Evolutionary conservation across 2,888 invertebrate genomes (phyloP).

Genomic region (Barypeithes pellucidus): DNA sequence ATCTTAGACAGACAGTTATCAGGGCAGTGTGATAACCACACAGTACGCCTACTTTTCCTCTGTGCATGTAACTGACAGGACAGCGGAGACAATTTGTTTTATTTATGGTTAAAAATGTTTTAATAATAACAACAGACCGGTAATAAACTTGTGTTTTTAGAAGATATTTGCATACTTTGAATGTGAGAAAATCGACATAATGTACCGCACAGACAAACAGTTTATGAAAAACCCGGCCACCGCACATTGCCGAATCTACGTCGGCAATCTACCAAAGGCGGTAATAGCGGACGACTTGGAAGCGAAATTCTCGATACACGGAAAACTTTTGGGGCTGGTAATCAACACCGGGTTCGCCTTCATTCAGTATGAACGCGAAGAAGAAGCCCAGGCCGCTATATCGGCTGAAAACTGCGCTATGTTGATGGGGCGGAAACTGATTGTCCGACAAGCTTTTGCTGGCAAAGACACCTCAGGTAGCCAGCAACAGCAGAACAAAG

Average conservation of each 20-base stretch:
- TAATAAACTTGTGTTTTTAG: not conserved
- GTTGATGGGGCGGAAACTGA: constrained; percentile 82
- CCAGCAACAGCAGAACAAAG: constrained; percentile 24
- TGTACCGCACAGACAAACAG: constrained; percentile 70
- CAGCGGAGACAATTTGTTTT: not conserved
- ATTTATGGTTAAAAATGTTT: not conserved
- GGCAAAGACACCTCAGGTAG: constrained; percentile 41
- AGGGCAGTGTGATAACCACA: too few relatives aligned
- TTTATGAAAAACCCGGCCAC: constrained; percentile 83
- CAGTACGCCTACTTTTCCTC: too few relatives aligned
- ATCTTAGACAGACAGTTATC: too few relatives aligned
- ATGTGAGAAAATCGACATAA: constrained; percentile 47
- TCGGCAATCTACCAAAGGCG: constrained; percentile 82
- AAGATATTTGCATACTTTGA: not conserved
- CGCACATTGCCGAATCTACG: constrained; percentile 84
- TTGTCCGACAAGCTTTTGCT: constrained; percentile 76
- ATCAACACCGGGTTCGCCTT: constrained; percentile 89
- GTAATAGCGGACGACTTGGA: constrained; percentile 78
- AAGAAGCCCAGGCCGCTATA: constrained; percentile 84
- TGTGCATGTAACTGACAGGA: too few relatives aligned
- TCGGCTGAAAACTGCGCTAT: constrained; percentile 79
- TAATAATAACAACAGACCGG: not conserved
- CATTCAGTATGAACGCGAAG: constrained; percentile 86
- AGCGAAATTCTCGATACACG: constrained; percentile 83
- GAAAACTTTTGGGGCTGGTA: constrained; percentile 80